A percentile compares a stretch with the other conserved stretches of the same genome.
phyloP scores from a whole-genome alignment of 2,888 invertebrate species.

The Brachyopa scutellaris region DNA sequence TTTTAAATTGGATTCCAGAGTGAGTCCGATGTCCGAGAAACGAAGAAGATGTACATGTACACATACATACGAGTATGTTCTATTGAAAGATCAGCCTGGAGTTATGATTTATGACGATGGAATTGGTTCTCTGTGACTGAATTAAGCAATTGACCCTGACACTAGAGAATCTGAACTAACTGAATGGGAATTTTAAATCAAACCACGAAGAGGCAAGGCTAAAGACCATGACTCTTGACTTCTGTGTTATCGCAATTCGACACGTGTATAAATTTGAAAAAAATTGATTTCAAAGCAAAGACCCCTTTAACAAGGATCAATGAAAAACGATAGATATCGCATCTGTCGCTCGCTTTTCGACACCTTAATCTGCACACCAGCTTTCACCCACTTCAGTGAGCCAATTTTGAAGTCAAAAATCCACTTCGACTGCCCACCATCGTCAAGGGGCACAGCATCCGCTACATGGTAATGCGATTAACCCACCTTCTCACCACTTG shows the following conservation, averaged over 20 bases:
- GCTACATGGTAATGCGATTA: conserved; percentile 32
- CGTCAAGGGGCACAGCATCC: conserved; percentile 3
- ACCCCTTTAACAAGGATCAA: no score
- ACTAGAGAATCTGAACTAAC: conserved; percentile 1
- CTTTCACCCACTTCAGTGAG: conserved; percentile 23
- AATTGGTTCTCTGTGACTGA: conserved; percentile 44
- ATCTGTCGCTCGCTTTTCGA: no score
- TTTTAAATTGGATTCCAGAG: conserved; percentile 34
- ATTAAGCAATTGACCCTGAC: conserved; percentile 51
- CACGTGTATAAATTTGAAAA: no score
- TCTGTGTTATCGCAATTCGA: no score
- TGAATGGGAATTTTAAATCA: not conserved
- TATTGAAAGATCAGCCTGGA: conserved; percentile 36
- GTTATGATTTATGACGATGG: conserved; percentile 36
- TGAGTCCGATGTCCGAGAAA: not conserved
- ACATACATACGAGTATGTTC: conserved; percentile 12
- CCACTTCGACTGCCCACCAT: conserved; percentile 1
- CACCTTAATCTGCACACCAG: no score
- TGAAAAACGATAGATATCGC: no score
- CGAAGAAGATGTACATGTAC: not conserved
- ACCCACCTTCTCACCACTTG: conserved; percentile 20
- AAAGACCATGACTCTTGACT: no score
- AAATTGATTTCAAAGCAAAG: no score
- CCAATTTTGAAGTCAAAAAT: not conserved
- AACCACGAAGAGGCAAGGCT: not conserved